Evolutionary conservation across 2,888 invertebrate genomes (phyloP).

Genomic region (Himalopsyche japonica): DNA sequence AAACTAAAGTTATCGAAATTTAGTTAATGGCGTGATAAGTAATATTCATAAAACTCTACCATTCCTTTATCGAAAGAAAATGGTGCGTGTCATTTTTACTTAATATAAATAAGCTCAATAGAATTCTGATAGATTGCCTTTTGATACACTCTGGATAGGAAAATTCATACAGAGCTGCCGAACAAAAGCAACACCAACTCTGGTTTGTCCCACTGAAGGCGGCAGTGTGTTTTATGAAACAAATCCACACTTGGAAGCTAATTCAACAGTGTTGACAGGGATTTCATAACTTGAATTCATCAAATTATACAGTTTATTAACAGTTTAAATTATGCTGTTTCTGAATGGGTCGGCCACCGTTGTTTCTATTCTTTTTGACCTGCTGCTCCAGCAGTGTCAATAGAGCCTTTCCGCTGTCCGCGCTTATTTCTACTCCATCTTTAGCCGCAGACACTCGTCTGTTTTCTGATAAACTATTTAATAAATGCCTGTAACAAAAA

Average conservation of each 20-base stretch:
- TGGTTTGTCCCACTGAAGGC: too few species aligned
- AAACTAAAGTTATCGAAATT: too few species aligned
- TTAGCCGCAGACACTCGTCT: slow-evolving; percentile 60
- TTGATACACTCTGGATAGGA: too few species aligned
- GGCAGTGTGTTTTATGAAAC: too few species aligned
- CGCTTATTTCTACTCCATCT: slow-evolving; percentile 63
- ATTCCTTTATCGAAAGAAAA: too few species aligned
- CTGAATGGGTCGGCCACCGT: slow-evolving; percentile 43
- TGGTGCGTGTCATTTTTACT: too few species aligned
- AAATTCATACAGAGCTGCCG: too few species aligned
- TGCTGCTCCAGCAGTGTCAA: slow-evolving; percentile 44
- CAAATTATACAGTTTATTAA: neutral
- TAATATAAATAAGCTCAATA: too few species aligned
- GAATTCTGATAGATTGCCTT: too few species aligned
- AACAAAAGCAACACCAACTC: too few species aligned
- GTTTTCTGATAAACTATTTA: slow-evolving; percentile 62
- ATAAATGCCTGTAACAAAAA: slow-evolving; percentile 53
- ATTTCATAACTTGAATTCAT: neutral
- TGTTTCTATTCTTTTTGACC: slow-evolving; percentile 36
- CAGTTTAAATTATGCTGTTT: slow-evolving; percentile 41
- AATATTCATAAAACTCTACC: too few species aligned
- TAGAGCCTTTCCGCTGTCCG: slow-evolving; percentile 47
- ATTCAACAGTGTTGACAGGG: neutral
- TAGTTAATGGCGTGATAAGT: too few species aligned
- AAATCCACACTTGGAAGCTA: neutral